These are phyloP conservation scores for Lacerta bilineata DNA, from an alignment of 2,797 vertebrate genomes.

Conservation along the genomic window DNA sequence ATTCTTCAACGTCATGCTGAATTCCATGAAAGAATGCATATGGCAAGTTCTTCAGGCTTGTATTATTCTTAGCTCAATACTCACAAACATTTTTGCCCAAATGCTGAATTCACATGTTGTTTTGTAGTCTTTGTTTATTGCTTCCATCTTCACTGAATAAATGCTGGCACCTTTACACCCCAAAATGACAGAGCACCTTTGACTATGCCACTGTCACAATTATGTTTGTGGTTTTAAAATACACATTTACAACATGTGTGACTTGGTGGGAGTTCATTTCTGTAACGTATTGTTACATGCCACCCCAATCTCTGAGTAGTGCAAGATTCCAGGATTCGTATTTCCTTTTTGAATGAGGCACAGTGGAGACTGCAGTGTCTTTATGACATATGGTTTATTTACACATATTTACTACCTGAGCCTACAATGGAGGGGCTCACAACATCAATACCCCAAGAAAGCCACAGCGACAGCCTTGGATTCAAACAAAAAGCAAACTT, in stretches of 20 bases:
- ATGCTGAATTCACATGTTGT: conserved; percentile 30
- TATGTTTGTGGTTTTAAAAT: background rate
- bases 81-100: conserved; percentile 45
- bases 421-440: no score
- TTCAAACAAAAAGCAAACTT: no score
- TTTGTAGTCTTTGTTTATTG: conserved; percentile 37
- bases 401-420: no score
- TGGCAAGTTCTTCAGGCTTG: conserved; percentile 43
- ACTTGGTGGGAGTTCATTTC: background rate
- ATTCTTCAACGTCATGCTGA: conserved; percentile 65
- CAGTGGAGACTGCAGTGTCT: no score
- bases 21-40: conserved; percentile 66
- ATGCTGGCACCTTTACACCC: background rate
- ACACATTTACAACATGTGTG: background rate
- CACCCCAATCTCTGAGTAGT: no score
- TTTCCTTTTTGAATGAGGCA: no score
- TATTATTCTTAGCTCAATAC: conserved; percentile 66
- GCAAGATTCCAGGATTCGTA: no score
- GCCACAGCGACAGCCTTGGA: no score
- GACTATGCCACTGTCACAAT: background rate
- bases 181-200: background rate
- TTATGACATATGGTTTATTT: no score
- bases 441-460: no score
- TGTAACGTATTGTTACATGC: background rate
- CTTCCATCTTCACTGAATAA: conserved; percentile 20